phyloP scores from a whole-genome alignment of 2,113 vertebrate species.

The Heloderma charlesbogerti region DNA sequence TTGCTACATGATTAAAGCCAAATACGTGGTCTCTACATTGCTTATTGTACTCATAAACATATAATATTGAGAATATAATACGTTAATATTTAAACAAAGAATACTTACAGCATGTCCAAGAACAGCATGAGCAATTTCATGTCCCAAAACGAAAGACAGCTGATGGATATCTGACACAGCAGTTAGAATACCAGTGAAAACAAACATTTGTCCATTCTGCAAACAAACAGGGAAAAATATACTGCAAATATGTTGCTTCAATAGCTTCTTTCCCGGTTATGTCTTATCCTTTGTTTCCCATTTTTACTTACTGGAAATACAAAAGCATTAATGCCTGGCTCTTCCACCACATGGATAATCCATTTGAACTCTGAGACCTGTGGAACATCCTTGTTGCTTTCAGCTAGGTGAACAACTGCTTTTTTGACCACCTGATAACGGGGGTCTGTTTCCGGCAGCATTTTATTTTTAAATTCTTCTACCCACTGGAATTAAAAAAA shows the following conservation, averaged over 20 bases:
- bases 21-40: background rate
- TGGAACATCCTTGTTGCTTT: slow-evolving; percentile 90
- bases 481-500: slow-evolving; percentile 79
- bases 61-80: background rate
- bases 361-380: slow-evolving; percentile 83
- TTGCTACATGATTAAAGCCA: background rate
- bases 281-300: background rate
- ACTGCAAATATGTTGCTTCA: background rate
- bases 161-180: slow-evolving; percentile 88
- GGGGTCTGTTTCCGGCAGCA: slow-evolving; percentile 83
- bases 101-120: slow-evolving; percentile 91
- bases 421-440: slow-evolving; percentile 84
- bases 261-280: background rate
- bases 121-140: slow-evolving; percentile 94
- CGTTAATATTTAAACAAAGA: background rate
- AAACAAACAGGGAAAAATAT: slow-evolving; percentile 39
- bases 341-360: slow-evolving; percentile 89
- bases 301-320: slow-evolving; percentile 88
- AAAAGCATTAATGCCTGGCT: slow-evolving; percentile 86
- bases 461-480: slow-evolving; percentile 81
- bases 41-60: background rate
- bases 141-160: slow-evolving; percentile 89
- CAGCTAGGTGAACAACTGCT: slow-evolving; percentile 82
- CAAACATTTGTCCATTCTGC: slow-evolving; percentile 92
- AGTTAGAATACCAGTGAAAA: slow-evolving; percentile 93